Evolutionary conservation across 2,113 vertebrate species (phyloP), one percentile per base, ranked within the genome.

Genomic region (Nothocercus nigrocapillus): DNA sequence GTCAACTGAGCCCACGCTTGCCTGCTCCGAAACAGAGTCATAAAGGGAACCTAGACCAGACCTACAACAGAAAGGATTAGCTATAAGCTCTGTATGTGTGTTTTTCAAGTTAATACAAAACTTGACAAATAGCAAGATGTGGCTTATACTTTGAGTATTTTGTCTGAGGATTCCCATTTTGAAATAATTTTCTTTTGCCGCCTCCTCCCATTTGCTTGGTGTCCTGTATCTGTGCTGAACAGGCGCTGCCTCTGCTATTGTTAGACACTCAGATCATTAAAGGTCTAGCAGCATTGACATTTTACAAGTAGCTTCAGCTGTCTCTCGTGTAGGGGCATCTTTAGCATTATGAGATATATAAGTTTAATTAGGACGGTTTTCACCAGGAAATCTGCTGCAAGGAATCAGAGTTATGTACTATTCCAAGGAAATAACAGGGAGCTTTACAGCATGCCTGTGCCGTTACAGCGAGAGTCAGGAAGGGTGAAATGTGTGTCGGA

Each of bases 401-500:
- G 77, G 92, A 94, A 89, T 61, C 13, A 49, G 81, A 95, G 53
- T 66, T 76, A 8, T 49, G 0, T 14, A 53, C 79, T 96, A 94
- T 94, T 82, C 47, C 81, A 87, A 82, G 58, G 49, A 82, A 85
- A 38, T 81, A 90, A 84, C n/a, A 76, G 89, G 80, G 73, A 81
- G 61, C 47, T 76, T 82, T 66, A 75, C 81, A 82, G 27, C 0
- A 19, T 80, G 72, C 82, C 87, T 59, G 54, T 13, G 61, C 83
- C 85, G 70, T 70, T 91, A 42, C 0, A 0, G 16, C 2, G 27
- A 68, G 62, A 86, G 79, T 56, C 89, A 89, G 95, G 87, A 97
- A 94, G 94, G 78, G 78, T 59, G 74, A 91, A 85, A 56, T n/a
- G 30, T 36, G 83, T 87, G 84, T 94, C 73, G 89, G 96, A 95